Evolutionary conservation across 2,888 invertebrate genomes (phyloP).

Genomic region (Drymonia ruficornis): DNA sequence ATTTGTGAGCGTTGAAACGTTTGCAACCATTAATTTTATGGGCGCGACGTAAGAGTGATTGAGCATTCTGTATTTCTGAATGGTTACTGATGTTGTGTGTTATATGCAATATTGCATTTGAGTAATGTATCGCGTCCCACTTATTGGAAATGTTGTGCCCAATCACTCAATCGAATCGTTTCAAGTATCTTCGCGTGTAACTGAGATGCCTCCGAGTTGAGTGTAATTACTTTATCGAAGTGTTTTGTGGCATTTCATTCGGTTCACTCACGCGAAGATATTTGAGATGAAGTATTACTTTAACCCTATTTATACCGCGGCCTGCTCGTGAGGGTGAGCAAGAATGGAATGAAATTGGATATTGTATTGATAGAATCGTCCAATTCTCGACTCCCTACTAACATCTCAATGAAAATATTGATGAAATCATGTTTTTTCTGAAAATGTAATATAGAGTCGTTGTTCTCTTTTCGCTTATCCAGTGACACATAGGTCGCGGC

Average conservation of each 20-base stretch:
- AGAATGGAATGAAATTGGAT: constrained; percentile 1
- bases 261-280: constrained; percentile 24
- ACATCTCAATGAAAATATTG: neutral
- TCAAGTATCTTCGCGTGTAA: constrained; percentile 27
- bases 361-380: neutral
- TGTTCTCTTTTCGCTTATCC: constrained; percentile 3
- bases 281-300: constrained; percentile 21
- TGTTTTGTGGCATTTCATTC: constrained; percentile 5
- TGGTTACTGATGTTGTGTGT: constrained; percentile 14
- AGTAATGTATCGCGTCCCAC: constrained; percentile 18
- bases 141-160: constrained; percentile 12
- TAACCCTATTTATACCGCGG: constrained; percentile 20
- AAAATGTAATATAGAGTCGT: no score
- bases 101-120: constrained; percentile 19
- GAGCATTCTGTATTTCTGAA: constrained; percentile 9
- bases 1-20: constrained; percentile 19
- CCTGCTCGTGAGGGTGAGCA: constrained; percentile 15
- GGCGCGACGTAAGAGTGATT: constrained; percentile 19
- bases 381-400: neutral
- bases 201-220: neutral
- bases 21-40: constrained; percentile 18
- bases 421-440: no score
- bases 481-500: constrained; percentile 16
- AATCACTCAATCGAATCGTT: constrained; percentile 14
- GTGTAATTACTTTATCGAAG: neutral